Base-by-base conservation (phyloP, 30 jellyfish, hydroid and myxozoan species). In the Aurelia aurita region DNA sequence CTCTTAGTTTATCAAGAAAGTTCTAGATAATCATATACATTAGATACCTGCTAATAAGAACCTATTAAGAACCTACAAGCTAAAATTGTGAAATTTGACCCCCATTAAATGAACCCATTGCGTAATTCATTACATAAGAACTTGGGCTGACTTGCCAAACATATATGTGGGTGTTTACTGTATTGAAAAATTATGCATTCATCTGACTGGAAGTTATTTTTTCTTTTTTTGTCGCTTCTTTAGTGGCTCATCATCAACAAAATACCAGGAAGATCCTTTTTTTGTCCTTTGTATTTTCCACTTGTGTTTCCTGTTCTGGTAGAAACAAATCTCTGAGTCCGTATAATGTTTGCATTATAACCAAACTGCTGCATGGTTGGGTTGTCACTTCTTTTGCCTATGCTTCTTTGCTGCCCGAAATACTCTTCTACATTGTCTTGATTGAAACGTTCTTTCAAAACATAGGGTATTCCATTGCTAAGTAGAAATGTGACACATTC, bases 371-470 rank as follows among this genome's bases (percentile, higher is more conserved):
- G 77, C 53, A 70, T 35, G 57, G 88, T 72, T 44, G 88, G n/a
- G n/a, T n/a, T n/a, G n/a, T 84, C 95, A 73, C 75, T 44, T 73
- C 89, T 76, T 45, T 84, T 26, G 28, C 95, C 89, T 55, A 85
- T 16, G 68, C 89, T 73, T 23, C 89, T 35, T 51, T 73, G 95
- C 57, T 64, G 63, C 43, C 89, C 89, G 46, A 85, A 85, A 31
- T 72, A 73, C 59, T 85, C 89, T 47, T 73, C 95, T 31, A 85
- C 89, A 25, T 23, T 27, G 58, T 85, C 95, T 53, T 85, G 95
- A 64, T 59, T 72, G 59, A 85, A 85, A 28, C 95, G 64, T 28
- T 72, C 79, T 23, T 83, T 85, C 77, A 73, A 73, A 26, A 85
- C 90, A 72, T 46, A 85, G 27, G 53, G 43, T 29, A 60, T 22